These are phyloP conservation scores for Choristoneura fumiferana DNA, from an alignment of 1,140 invertebrate species.

Conservation along the genomic window DNA sequence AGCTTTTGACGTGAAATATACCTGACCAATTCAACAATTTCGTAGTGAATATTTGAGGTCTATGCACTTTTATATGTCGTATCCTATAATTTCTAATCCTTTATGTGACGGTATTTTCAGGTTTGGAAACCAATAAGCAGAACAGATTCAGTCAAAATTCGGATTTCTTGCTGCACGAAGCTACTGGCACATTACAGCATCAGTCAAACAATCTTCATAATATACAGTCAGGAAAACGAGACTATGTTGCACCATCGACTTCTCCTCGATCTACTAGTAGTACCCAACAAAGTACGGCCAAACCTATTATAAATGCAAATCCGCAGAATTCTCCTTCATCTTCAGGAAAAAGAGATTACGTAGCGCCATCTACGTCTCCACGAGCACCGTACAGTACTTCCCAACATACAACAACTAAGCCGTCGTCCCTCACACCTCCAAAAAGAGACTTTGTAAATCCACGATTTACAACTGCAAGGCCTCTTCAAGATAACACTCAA, in stretches of 20 bases:
- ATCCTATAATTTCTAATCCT: too few species aligned
- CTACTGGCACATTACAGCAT: constrained; percentile 29
- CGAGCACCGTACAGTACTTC: constrained; percentile 14
- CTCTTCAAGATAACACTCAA: constrained; percentile 26
- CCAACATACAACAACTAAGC: constrained; percentile 22
- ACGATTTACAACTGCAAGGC: constrained; percentile 32
- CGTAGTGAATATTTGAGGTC: too few species aligned
- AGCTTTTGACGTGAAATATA: too few species aligned
- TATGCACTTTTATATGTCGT: too few species aligned
- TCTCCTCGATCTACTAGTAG: background rate
- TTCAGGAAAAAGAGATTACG: constrained; percentile 50
- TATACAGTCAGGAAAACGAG: constrained; percentile 8
- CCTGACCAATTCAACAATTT: too few species aligned
- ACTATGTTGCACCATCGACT: constrained; percentile 22
- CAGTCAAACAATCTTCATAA: background rate
- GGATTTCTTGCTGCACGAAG: constrained; percentile 66
- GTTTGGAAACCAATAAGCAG: constrained; percentile 20
- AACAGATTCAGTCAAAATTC: constrained; percentile 49
- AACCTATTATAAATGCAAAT: background rate
- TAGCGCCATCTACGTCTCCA: constrained; percentile 30
- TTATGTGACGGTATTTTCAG: background rate
- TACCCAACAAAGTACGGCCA: constrained; percentile 6
- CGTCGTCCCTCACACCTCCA: background rate
- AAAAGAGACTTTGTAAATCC: constrained; percentile 36
- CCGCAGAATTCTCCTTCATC: constrained; percentile 25